These are phyloP conservation scores for Eueremaeus valkanovi DNA, from an alignment of 2,888 invertebrate genomes.

Conservation along the genomic window DNA sequence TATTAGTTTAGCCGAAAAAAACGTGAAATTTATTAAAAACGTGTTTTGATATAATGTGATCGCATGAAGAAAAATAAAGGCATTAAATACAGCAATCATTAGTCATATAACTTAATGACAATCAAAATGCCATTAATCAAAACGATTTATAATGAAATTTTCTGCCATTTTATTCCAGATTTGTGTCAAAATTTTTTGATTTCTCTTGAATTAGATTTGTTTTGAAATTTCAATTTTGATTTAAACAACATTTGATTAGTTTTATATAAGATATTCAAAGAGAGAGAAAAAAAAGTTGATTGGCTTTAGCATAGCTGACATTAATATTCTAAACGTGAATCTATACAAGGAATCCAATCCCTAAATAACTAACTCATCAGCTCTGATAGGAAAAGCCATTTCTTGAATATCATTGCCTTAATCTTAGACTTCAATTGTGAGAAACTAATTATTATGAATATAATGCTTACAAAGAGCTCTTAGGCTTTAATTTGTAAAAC, in stretches of 20 bases:
- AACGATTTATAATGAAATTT: constrained; percentile 21
- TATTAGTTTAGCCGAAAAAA: neutral
- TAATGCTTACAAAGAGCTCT: neutral
- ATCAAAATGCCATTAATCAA: constrained; percentile 34
- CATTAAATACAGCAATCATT: constrained; percentile 13
- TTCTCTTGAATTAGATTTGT: neutral
- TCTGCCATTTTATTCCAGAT: constrained; percentile 3
- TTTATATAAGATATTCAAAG: neutral
- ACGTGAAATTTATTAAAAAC: constrained; percentile 27
- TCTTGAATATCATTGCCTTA: neutral
- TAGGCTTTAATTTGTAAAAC: neutral
- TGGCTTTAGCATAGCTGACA: neutral
- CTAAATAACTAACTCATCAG: constrained; percentile 8
- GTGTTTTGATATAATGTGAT: constrained; percentile 23
- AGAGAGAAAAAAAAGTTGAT: neutral
- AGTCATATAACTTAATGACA: constrained; percentile 32
- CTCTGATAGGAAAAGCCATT: neutral
- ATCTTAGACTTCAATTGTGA: neutral
- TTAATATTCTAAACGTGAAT: neutral
- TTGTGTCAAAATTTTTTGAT: constrained; percentile 27
- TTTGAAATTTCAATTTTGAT: constrained; percentile 1
- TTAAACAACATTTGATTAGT: neutral
- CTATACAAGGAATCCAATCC: neutral
- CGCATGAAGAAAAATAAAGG: neutral
- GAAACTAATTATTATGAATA: constrained; percentile 5